phyloP scores from a whole-genome alignment of 1,140 invertebrate genomes.

The Tribolium madens region DNA sequence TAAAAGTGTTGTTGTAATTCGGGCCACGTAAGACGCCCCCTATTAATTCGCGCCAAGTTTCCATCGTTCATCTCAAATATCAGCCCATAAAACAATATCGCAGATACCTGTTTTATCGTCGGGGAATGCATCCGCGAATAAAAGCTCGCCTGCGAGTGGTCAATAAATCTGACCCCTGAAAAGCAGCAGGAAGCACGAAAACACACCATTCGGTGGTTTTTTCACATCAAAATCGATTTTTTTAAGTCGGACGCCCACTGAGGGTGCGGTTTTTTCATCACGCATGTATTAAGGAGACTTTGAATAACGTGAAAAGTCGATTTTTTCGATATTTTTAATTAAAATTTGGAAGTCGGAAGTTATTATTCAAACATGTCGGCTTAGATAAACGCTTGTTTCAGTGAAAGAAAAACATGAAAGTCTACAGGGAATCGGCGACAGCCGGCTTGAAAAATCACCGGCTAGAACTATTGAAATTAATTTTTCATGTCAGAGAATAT shows the following conservation, averaged over 20 bases:
- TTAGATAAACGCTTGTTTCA: slow-evolving; percentile 19
- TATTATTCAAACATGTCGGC: slow-evolving; percentile 12
- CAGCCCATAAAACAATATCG: slow-evolving; percentile 26
- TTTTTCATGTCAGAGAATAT: slow-evolving; percentile 15
- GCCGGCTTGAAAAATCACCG: slow-evolving; percentile 17
- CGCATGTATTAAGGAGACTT: slow-evolving; percentile 5
- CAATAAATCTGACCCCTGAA: slow-evolving; percentile 39
- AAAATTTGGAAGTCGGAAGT: background rate
- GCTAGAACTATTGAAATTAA: slow-evolving; percentile 25
- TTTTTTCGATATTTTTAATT: background rate
- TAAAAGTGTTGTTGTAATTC: slow-evolving; percentile 12
- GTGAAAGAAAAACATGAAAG: slow-evolving; percentile 10
- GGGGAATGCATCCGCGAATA: background rate
- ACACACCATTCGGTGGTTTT: background rate
- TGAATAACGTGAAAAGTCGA: slow-evolving; percentile 5
- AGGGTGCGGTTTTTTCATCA: slow-evolving; percentile 23
- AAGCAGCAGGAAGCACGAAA: slow-evolving; percentile 27
- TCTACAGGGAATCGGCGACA: background rate
- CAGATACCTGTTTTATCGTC: slow-evolving; percentile 4
- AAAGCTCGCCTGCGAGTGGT: slow-evolving; percentile 42
- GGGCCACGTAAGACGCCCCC: slow-evolving; percentile 10
- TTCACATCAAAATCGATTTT: slow-evolving; percentile 3
- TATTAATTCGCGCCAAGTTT: slow-evolving; percentile 21
- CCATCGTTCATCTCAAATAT: slow-evolving; percentile 5
- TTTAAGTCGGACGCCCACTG: background rate